These are phyloP conservation scores for Etheostoma perlongum DNA, from an alignment of 2,797 vertebrate genomes.

Conservation along the genomic window DNA sequence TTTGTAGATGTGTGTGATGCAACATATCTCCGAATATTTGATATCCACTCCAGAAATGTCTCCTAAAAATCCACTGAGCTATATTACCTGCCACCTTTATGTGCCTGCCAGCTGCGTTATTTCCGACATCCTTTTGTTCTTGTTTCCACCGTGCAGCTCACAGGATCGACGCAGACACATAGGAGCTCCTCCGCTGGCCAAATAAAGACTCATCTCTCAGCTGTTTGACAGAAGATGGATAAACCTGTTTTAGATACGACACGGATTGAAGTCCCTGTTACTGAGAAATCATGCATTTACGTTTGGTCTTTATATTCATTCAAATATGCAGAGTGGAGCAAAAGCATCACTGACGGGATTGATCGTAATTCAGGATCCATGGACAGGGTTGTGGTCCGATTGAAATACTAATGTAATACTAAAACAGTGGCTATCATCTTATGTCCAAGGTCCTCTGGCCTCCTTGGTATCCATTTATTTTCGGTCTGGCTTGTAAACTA, in stretches of 20 bases:
- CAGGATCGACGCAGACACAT: conserved; percentile 96
- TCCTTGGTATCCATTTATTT: conserved; percentile 66
- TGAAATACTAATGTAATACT: conserved; percentile 63
- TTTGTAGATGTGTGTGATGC: conserved; percentile 25
- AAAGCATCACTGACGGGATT: conserved; percentile 55
- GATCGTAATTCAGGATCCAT: conserved; percentile 49
- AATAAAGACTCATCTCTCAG: conserved; percentile 61
- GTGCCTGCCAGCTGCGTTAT: not conserved
- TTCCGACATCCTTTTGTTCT: conserved; percentile 36
- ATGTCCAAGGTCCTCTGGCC: conserved; percentile 45
- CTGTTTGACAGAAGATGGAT: conserved; percentile 69
- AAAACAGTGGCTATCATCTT: conserved; percentile 62
- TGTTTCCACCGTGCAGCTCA: conserved; percentile 87
- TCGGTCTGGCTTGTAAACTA: conserved; percentile 72
- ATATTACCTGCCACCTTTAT: conserved; percentile 3
- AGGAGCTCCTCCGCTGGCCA: conserved; percentile 71
- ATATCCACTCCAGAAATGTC: conserved; percentile 11
- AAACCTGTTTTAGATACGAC: conserved; percentile 74
- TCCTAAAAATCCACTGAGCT: conserved; percentile 8
- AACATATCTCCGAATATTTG: conserved; percentile 32
- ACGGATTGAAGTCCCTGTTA: conserved; percentile 65
- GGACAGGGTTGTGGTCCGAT: conserved; percentile 63
- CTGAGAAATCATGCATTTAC: conserved; percentile 71
- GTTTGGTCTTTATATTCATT: conserved; percentile 74
- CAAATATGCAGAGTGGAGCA: conserved; percentile 67